Evolutionary conservation across 2,113 vertebrate species (phyloP).

Genomic region (Sinocyclocheilus maitianheensis): DNA sequence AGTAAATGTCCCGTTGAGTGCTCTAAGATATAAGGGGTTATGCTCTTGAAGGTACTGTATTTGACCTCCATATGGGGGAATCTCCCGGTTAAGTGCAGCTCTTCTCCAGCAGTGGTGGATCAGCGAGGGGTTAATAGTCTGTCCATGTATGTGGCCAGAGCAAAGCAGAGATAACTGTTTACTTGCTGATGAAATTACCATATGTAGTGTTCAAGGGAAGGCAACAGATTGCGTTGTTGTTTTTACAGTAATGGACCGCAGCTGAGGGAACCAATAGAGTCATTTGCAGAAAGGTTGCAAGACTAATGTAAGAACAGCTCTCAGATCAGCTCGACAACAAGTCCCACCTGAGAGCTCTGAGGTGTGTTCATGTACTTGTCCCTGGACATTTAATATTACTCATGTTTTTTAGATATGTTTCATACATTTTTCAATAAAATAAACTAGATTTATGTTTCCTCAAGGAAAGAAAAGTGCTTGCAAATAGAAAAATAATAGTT

Average conservation of each 20-base stretch:
- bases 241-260: constrained; percentile 64
- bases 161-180: constrained; percentile 62
- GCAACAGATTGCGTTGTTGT: constrained; percentile 49
- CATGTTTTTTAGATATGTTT: not conserved
- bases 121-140: constrained; percentile 67
- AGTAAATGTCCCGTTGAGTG: constrained; percentile 38
- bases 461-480: constrained; percentile 6
- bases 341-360: not conserved
- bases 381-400: constrained; percentile 13
- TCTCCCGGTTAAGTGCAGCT: constrained; percentile 46
- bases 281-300: constrained; percentile 55
- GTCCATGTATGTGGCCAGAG: constrained; percentile 53
- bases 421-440: not conserved
- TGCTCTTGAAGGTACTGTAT: constrained; percentile 34
- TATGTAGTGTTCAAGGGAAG: constrained; percentile 49
- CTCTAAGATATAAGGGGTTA: not conserved
- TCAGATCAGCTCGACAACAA: constrained; percentile 52
- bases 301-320: constrained; percentile 57
- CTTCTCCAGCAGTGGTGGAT: constrained; percentile 45
- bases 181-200: constrained; percentile 69
- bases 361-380: constrained; percentile 5
- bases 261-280: constrained; percentile 57
- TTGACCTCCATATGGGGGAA: constrained; percentile 48
- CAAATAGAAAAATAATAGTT: not conserved
- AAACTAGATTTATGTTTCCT: constrained; percentile 3